Percentiles rank a stretch among this genome's conserved stretches.
Evolutionary conservation across 1,140 invertebrate species (phyloP).

Genomic region (Rhopalosiphum maidis): DNA sequence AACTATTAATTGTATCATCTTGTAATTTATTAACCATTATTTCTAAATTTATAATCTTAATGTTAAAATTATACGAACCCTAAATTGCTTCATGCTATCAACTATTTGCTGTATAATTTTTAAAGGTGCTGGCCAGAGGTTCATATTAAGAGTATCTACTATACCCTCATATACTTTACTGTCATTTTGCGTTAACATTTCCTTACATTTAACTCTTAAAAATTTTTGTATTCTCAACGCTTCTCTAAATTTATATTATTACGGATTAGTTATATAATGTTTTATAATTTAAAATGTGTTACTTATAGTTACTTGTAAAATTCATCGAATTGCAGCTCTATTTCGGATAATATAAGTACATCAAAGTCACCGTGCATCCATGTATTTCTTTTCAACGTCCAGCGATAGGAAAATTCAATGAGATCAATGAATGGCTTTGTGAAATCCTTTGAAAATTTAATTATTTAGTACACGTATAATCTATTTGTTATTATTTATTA

Average conservation of each 20-base stretch:
- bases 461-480: neutral
- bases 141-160: slow-evolving; percentile 78
- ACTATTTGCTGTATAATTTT: slow-evolving; percentile 67
- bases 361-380: slow-evolving; percentile 91
- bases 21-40: neutral
- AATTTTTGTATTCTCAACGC: slow-evolving; percentile 80
- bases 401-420: slow-evolving; percentile 71
- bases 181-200: slow-evolving; percentile 72
- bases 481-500: too few species aligned
- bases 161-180: slow-evolving; percentile 70
- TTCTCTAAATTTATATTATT: slow-evolving; percentile 64
- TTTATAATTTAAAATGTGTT: neutral
- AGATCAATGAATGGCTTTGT: slow-evolving; percentile 71
- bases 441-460: neutral
- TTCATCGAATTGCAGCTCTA: slow-evolving; percentile 77
- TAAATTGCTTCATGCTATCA: slow-evolving; percentile 77
- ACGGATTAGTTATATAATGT: too few species aligned
- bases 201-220: slow-evolving; percentile 80
- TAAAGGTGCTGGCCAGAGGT: slow-evolving; percentile 78
- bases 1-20: too few species aligned
- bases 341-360: slow-evolving; percentile 74
- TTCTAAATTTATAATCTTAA: neutral
- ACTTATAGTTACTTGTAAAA: slow-evolving; percentile 67
- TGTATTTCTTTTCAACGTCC: slow-evolving; percentile 80
- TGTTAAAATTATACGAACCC: slow-evolving; percentile 63